Evolutionary conservation across 1,140 invertebrate species (phyloP).

Genomic region (Caenorhabditis inopinata): DNA sequence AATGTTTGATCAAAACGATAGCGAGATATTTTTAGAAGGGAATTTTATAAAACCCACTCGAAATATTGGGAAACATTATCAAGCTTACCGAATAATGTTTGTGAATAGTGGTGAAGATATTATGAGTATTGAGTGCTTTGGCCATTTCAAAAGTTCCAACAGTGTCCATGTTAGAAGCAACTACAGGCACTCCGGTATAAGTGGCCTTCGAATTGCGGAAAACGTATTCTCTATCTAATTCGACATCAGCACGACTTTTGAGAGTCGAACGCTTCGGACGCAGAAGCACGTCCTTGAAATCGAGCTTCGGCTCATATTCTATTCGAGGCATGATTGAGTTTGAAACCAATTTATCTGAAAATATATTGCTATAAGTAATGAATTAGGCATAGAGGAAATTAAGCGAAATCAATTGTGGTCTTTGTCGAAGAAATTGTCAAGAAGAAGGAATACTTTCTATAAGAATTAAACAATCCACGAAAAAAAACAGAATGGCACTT

Average conservation of each 20-base stretch:
- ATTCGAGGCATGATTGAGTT: constrained; percentile 80
- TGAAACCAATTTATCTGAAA: no score
- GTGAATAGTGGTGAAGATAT: constrained; percentile 84
- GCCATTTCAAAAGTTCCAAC: constrained; percentile 96
- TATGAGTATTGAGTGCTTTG: constrained; percentile 78
- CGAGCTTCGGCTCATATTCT: constrained; percentile 87
- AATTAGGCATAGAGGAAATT: no score
- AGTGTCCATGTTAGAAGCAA: constrained; percentile 95
- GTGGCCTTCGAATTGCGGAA: constrained; percentile 84
- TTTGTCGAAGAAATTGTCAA: no score
- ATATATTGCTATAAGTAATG: no score
- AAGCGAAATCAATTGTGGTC: no score
- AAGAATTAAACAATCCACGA: no score
- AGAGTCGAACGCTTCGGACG: constrained; percentile 87
- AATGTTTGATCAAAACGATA: no score
- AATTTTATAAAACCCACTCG: no score
- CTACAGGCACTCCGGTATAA: constrained; percentile 84
- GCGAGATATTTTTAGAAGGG: no score
- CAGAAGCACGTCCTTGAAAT: constrained; percentile 90
- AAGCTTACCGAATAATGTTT: constrained; percentile 79
- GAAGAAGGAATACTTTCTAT: no score
- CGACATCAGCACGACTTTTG: constrained; percentile 83
- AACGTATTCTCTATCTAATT: constrained; percentile 71
- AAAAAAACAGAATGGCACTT: no score
- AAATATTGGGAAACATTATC: no score